Base-by-base conservation (phyloP, 1,140 invertebrate genomes). In the Anastrepha obliqua region DNA sequence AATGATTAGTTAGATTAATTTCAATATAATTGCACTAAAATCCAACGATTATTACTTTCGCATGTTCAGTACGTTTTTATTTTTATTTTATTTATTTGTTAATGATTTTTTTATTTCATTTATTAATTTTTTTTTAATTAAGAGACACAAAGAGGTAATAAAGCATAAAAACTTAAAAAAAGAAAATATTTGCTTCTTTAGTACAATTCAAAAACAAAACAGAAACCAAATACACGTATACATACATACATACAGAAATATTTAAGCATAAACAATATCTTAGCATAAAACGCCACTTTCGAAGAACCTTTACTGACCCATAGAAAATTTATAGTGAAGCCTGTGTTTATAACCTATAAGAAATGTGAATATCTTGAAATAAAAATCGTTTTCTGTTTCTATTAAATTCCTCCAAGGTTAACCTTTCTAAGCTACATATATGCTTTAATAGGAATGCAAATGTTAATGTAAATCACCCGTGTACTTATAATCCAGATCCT, bases 301-400 rank as follows among this genome's bases (percentile, higher is more conserved):
- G 39, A 11, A 67, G 11, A 42, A 29, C 3, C 29, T 67, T 67
- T 67, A 42, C 20, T 9, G 13, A 67, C 39, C 9, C 29, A 67
- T 67, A 67, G 64, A 67, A 67, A 67, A 67, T 67, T 67, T 13
- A 67, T 39, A 64, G 62, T 64, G 62, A 64, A 64, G n/a, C n/a
- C 4, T 29, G 29, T 29, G 29, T 29, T 29, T 29, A 29, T 29
- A 29, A 29, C 29, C 29, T 29, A 29, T 29, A 29, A 29, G 29
- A 29, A 29, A 29, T 29, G 29, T 29, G 29, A 29, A 29, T 29
- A 29, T 29, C 29, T 29, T 29, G 29, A 29, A 29, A 29, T 29
- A 29, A 29, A 29, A 29, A 29, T 29, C 29, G 29, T 29, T 29
- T 29, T 29, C 29, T 3, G 51, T 55, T 55, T 55, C 2, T 8